Evolutionary conservation across 2,888 invertebrate species (phyloP).

Genomic region (Volucella bombylans): DNA sequence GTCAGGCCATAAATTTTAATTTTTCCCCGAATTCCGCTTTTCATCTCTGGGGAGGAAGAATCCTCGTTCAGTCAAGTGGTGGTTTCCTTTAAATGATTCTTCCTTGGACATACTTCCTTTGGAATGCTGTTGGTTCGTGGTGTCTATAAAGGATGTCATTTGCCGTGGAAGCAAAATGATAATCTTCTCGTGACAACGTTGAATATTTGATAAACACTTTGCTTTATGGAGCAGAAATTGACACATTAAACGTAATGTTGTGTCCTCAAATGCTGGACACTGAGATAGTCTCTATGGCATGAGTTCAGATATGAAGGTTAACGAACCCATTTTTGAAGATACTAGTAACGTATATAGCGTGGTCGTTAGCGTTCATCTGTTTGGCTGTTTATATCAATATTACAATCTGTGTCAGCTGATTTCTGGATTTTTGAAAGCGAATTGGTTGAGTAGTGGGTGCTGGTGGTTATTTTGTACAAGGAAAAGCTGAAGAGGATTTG

Average conservation of each 20-base stretch:
- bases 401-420: too few relatives aligned
- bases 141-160: conserved; percentile 4
- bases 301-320: too few relatives aligned
- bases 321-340: too few relatives aligned
- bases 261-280: too few relatives aligned
- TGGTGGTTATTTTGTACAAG: too few relatives aligned
- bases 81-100: conserved; percentile 8
- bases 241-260: neutral
- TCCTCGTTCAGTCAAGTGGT: neutral
- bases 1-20: conserved; percentile 3
- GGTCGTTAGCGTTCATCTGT: too few relatives aligned
- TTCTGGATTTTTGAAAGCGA: too few relatives aligned
- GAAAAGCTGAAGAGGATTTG: too few relatives aligned
- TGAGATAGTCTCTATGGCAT: neutral
- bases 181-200: neutral
- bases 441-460: too few relatives aligned
- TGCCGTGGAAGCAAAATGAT: neutral
- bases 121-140: neutral
- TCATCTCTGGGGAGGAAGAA: neutral
- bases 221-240: conserved; percentile 3
- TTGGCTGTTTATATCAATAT: too few relatives aligned
- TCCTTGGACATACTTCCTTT: too few relatives aligned
- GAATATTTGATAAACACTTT: conserved; percentile 20
- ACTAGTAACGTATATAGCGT: too few relatives aligned
- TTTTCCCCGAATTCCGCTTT: neutral